A percentile compares a stretch with the other conserved stretches of the same genome.
Evolutionary conservation across 2,113 vertebrate species (phyloP).

Genomic region (Salvator merianae): DNA sequence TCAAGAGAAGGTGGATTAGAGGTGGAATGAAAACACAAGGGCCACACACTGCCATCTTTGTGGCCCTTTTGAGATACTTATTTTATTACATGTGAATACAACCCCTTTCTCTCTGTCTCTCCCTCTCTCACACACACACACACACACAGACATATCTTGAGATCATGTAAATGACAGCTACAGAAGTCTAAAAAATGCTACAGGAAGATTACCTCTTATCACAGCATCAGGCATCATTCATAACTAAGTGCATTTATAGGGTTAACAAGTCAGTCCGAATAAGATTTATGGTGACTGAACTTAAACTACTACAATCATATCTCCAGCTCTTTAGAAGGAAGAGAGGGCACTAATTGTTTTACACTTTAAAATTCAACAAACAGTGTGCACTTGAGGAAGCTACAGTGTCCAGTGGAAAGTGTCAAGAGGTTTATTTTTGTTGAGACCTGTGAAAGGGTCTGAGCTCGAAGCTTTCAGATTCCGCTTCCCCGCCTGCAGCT

Average conservation of each 20-base stretch:
- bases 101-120: no score
- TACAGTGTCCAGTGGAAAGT: constrained; percentile 73
- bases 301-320: constrained; percentile 59
- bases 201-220: constrained; percentile 27
- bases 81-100: no score
- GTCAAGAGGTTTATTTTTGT: constrained; percentile 85
- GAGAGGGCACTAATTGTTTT: constrained; percentile 72
- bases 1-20: no score
- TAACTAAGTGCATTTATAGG: constrained; percentile 47
- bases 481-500: constrained; percentile 80
- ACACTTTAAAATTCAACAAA: constrained; percentile 77
- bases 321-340: constrained; percentile 66
- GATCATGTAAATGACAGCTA: constrained; percentile 21
- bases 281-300: constrained; percentile 56
- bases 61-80: no score
- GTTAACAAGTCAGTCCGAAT: constrained; percentile 44
- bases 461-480: constrained; percentile 73
- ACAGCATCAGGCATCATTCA: neutral
- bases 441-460: constrained; percentile 77
- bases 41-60: no score
- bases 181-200: constrained; percentile 15
- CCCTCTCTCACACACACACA: no score
- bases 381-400: constrained; percentile 71
- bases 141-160: neutral
- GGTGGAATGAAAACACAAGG: no score